A percentile compares a stretch with the other conserved stretches of the same genome.
Evolutionary conservation across 1,140 invertebrate genomes (phyloP).

Genomic region (Cydia strobilella): DNA sequence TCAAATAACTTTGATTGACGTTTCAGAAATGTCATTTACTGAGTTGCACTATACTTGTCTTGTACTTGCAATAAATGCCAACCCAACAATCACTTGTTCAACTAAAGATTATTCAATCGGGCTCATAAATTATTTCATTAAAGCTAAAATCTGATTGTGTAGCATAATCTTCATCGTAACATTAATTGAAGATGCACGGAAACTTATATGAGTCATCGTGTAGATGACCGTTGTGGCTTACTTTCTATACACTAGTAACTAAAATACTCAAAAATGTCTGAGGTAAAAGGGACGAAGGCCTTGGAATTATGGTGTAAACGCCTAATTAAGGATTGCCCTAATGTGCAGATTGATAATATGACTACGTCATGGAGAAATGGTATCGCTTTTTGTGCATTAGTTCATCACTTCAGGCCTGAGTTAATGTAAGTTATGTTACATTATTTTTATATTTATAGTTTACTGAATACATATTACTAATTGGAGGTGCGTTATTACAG

Average conservation of each 20-base stretch:
- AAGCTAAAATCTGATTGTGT: background rate
- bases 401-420: constrained; percentile 97
- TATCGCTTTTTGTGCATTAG: constrained; percentile 97
- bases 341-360: constrained; percentile 94
- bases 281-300: constrained; percentile 91
- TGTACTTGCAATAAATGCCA: constrained; percentile 25
- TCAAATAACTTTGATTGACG: constrained; percentile 17
- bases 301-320: constrained; percentile 93
- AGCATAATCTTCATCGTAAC: background rate
- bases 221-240: constrained; percentile 35
- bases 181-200: background rate
- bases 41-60: constrained; percentile 14
- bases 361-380: constrained; percentile 96
- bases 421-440: constrained; percentile 90
- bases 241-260: constrained; percentile 20
- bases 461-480: constrained; percentile 32
- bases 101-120: constrained; percentile 13
- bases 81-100: constrained; percentile 30
- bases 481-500: constrained; percentile 82
- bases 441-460: constrained; percentile 28
- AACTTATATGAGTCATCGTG: constrained; percentile 38
- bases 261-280: constrained; percentile 83
- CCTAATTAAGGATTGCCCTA: constrained; percentile 92
- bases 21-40: background rate
- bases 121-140: background rate